Base-by-base conservation (phyloP, 2,113 vertebrate species). In the Saccopteryx bilineata region DNA sequence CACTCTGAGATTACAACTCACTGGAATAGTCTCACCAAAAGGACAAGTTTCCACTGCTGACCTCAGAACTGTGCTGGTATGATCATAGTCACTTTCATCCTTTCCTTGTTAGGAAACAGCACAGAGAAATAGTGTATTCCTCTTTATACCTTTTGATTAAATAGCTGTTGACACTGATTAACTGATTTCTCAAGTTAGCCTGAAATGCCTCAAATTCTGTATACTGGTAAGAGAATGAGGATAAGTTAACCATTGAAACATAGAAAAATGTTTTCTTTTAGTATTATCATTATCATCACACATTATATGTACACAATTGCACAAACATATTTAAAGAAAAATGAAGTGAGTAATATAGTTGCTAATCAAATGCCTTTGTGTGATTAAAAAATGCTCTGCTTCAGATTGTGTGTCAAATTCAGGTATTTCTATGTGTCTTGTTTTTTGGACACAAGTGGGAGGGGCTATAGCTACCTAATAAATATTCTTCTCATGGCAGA, bases 261-360 rank as follows among this genome's bases (percentile, higher is more conserved):
- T 48, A 21, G 61, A 78, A 65, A 15, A 6, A 17, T 65, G 15
- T 71, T 81, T 82, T 19, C 19, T 86, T 91, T 85, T 58, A 52
- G 72, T 76, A 48, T 31, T 52, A 81, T 60, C 3, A 56, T 75
- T 21, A 84, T 61, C 0, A 86, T 81, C 48, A 76, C 1, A 2
- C 2, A n/a, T 80, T 48, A 82, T 39, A 52, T 9, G n/a, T 54
- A 56, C 31, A 94, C 80, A 94, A 50, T 84, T 14, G 9, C 54
- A 58, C 13, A 52, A 39, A 65, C 17, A 69, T 48, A 92, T 76
- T 95, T 83, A 63, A 90, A 95, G 46, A 39, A 86, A 65, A 75
- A 71, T 86, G 33, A 94, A n/a, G 7, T 52, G 24, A 89, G 74
- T 19, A 87, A 21, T 80, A 76, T 9, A 79, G 28, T 63, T 14